Percentiles rank a stretch among this genome's conserved stretches.
Conservation (phyloP, 2,888 invertebrate genomes). For the Protophormia terraenovae region DNA sequence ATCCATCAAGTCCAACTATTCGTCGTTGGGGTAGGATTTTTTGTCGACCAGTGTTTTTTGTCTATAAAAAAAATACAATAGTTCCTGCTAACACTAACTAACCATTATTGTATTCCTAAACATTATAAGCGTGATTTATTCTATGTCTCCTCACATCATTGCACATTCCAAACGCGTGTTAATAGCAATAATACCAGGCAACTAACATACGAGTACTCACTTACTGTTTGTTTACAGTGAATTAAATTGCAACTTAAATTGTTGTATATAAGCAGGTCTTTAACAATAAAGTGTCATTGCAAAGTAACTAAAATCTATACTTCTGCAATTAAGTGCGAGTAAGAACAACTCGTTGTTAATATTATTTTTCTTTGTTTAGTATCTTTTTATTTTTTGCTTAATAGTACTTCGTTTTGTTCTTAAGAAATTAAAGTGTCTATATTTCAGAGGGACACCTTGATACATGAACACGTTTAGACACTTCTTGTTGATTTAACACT, state of each 20-base stretch:
- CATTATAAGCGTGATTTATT: constrained; percentile 12
- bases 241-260: neutral
- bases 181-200: neutral
- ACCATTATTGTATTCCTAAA: neutral
- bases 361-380: neutral
- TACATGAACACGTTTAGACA: constrained; percentile 39
- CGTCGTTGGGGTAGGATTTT: too few relatives aligned
- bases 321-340: neutral
- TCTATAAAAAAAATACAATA: neutral
- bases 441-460: constrained; percentile 38
- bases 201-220: neutral
- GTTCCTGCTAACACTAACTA: neutral
- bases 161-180: constrained; percentile 33
- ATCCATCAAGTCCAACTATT: too few relatives aligned
- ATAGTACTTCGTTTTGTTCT: constrained; percentile 2
- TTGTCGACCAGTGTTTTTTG: too few relatives aligned
- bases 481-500: constrained; percentile 54
- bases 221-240: too few relatives aligned
- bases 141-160: constrained; percentile 14
- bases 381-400: neutral
- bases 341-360: constrained; percentile 25
- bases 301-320: neutral
- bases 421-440: constrained; percentile 30
- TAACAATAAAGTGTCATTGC: constrained; percentile 12
- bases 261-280: neutral